Base-by-base conservation (phyloP, 1,140 invertebrate species). In the Nasonia giraulti region DNA sequence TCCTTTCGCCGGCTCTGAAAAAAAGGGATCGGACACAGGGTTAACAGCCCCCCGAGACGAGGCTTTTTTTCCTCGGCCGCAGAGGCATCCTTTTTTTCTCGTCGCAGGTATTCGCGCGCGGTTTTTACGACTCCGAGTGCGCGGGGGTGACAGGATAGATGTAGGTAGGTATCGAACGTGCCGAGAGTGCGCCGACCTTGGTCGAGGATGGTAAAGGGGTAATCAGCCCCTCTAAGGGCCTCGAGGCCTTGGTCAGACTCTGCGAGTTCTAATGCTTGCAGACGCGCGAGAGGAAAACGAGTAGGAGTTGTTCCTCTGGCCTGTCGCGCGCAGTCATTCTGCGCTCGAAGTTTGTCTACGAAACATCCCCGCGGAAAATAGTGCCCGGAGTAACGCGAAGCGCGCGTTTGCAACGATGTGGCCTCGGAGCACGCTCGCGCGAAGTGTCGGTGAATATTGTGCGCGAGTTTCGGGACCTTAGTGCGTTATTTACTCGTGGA, bases 121-220 rank as follows among this genome's bases (percentile, higher is more conserved):
- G 23, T 90, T 91, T 91, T 92, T 90, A 90, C 83, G 89, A 89
- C 87, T 62, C 33, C 3, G 86, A 84, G 11, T 10, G 14, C 68
- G 68, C 80, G 71, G 27, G 69, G 33, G 71, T 66, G n/a, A 33
- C 31, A 62, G 55, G 17, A n/a, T 50, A 85, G 80, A 82, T 85
- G 81, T 87, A 82, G 86, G 85, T 87, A 83, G n/a, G 23, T 33
- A 40, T 7, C 33, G 66, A 75, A 79, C 76, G 84, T 78, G 55
- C 89, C 86, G 89, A 88, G 66, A 75, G 81, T 74, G 82, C 78
- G 55, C 89, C 86, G 89, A 88, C 91, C 91, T 92, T 92, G 90
- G 87, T 73, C 10, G 27, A 4, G 0, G 27, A 40, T 90, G 89
- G 87, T 92, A 93, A 93, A 93, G 92, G 92, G 92, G 92, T 93